Conservation (phyloP, 1,140 invertebrate species). For the Brachionus paranguensis region DNA sequence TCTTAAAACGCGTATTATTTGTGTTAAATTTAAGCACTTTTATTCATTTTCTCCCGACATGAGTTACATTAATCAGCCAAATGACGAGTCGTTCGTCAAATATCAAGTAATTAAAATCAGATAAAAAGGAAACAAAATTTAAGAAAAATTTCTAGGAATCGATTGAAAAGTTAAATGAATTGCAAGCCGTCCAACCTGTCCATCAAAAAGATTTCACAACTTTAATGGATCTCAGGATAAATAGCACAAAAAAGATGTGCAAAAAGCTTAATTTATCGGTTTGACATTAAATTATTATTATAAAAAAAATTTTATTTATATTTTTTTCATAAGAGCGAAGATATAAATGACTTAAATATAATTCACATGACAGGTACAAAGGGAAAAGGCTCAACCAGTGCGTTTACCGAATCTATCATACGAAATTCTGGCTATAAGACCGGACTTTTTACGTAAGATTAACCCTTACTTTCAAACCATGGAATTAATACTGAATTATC, state of each 20-base stretch:
- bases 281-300: not conserved
- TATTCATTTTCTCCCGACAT: not conserved
- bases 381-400: conserved; percentile 84
- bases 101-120: not conserved
- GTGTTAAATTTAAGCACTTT: not conserved
- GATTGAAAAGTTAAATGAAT: conserved; percentile 21
- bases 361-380: conserved; percentile 95
- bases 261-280: conserved; percentile 9
- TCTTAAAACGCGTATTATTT: not conserved
- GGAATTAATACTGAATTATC: conserved; percentile 40
- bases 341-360: conserved; percentile 21
- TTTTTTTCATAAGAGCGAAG: not conserved
- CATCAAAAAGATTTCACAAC: not conserved
- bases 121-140: not conserved
- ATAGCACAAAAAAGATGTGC: conserved; percentile 1
- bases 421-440: conserved; percentile 75
- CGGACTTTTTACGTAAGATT: conserved; percentile 70
- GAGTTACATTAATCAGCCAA: not conserved
- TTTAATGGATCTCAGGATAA: not conserved
- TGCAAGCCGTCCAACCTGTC: not conserved
- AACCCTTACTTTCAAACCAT: not conserved
- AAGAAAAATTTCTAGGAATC: not conserved
- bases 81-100: not conserved
- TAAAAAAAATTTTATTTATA: not conserved
- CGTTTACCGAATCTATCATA: conserved; percentile 81